Percentiles rank a stretch among this genome's conserved stretches.
phyloP scores from a whole-genome alignment of 2,797 vertebrate genomes.

The Pipistrellus kuhlii region DNA sequence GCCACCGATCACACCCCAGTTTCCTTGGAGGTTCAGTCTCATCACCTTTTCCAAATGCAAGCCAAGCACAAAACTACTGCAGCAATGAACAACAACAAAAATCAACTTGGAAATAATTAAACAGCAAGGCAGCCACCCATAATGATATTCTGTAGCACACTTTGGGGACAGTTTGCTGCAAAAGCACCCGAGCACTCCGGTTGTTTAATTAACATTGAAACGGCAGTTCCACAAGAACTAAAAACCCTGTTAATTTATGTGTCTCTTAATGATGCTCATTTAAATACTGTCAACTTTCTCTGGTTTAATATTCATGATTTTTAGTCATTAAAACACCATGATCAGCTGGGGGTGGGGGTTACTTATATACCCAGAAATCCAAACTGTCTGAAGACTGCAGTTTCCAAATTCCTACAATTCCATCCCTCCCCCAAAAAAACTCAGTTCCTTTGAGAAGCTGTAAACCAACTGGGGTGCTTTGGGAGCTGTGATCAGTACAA shows the following conservation, averaged over 20 bases:
- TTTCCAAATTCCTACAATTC: constrained; percentile 28
- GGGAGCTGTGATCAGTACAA: not conserved
- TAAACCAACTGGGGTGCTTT: not conserved
- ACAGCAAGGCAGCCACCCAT: constrained; percentile 92
- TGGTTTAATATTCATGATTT: constrained; percentile 91
- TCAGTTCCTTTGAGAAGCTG: not conserved
- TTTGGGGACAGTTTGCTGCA: constrained; percentile 90
- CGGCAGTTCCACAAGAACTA: constrained; percentile 90
- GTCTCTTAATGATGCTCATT: constrained; percentile 92
- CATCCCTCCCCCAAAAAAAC: not conserved
- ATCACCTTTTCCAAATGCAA: constrained; percentile 89
- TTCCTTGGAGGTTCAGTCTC: constrained; percentile 86
- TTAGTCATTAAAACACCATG: constrained; percentile 88
- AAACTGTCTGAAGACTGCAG: constrained; percentile 57
- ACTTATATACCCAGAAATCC: constrained; percentile 39
- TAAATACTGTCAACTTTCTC: constrained; percentile 92
- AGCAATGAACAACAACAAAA: constrained; percentile 85
- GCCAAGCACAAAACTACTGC: constrained; percentile 90
- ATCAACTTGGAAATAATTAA: constrained; percentile 92
- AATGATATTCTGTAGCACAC: constrained; percentile 91
- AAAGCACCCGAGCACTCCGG: constrained; percentile 89
- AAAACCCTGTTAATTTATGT: constrained; percentile 93
- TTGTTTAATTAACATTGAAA: constrained; percentile 93
- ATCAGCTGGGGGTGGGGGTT: constrained; percentile 50
- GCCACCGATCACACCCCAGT: constrained; percentile 82